Evolutionary conservation across 2,113 vertebrate genomes (phyloP), one percentile per base, ranked within the genome.

Genomic region (Prochilodus magdalenae): DNA sequence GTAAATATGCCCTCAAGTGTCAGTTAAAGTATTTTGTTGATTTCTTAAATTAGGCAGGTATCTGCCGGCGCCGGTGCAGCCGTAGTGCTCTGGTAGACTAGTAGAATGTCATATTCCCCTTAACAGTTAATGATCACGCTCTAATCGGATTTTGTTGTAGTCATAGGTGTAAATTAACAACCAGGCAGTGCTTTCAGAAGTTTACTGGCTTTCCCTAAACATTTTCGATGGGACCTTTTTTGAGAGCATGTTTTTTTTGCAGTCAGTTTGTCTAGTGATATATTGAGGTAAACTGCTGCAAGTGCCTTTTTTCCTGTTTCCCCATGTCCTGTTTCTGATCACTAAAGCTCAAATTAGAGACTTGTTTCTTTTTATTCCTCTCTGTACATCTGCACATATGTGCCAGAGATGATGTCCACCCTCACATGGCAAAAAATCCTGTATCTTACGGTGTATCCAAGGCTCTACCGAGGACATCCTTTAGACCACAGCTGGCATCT

Each of bases 211-310:
- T n/a, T n/a, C n/a, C n/a, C n/a, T n/a, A n/a, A n/a, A n/a, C n/a
- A n/a, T n/a, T n/a, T n/a, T n/a, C n/a, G n/a, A n/a, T n/a, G n/a
- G n/a, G n/a, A n/a, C n/a, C n/a, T n/a, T n/a, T 75, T 36, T 53
- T 13, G 15, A 47, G 75, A 70, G 36, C 40, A 59, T n/a, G n/a
- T n/a, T n/a, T n/a, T n/a, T n/a, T n/a, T n/a, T n/a, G n/a, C n/a
- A n/a, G n/a, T 69, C 78, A 44, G 5, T 81, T 77, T 83, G 53
- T 73, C 59, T 12, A 66, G 62, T 63, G 30, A 5, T 66, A 53
- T 62, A 3, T 40, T 73, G 30, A 62, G 51, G 36, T 18, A 15
- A 69, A 77, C 53, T 60, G 12, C 24, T 33, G 60, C 62, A 80
- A 60, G 73, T 73, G 51, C 16, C 36, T 71, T 72, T 4, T 18